phyloP scores from a whole-genome alignment of 30 jellyfish, hydroid and myxozoan genomes.

The Morbakka virulenta region DNA sequence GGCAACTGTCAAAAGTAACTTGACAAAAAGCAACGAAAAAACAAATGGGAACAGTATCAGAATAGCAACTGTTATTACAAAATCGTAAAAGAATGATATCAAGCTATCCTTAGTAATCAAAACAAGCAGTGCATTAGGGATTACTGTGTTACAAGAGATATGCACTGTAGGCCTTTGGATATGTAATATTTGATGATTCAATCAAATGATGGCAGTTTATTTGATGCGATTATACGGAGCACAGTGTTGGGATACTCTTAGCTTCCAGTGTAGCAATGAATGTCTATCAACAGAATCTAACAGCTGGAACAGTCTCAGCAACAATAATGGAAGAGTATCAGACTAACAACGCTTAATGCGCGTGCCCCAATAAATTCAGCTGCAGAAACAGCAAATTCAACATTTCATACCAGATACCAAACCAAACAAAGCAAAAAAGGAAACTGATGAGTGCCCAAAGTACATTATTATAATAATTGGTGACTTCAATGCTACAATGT shows the following conservation, averaged over 20 bases:
- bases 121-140: neutral
- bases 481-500: neutral
- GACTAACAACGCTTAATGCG: neutral
- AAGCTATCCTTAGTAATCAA: neutral
- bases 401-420: neutral
- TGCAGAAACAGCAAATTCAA: neutral
- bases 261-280: neutral
- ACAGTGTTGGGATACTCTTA: neutral
- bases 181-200: neutral
- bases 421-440: neutral
- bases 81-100: neutral
- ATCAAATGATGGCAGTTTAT: neutral
- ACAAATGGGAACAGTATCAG: neutral
- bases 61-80: neutral
- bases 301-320: neutral
- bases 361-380: neutral
- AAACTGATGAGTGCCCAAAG: neutral
- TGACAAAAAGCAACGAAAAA: neutral
- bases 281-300: neutral
- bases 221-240: neutral
- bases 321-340: neutral
- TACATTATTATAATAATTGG: neutral
- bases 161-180: neutral
- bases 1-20: neutral
- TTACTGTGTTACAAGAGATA: neutral